phyloP scores from a whole-genome alignment of 1,140 invertebrate species.

The Zaprionus inermis region DNA sequence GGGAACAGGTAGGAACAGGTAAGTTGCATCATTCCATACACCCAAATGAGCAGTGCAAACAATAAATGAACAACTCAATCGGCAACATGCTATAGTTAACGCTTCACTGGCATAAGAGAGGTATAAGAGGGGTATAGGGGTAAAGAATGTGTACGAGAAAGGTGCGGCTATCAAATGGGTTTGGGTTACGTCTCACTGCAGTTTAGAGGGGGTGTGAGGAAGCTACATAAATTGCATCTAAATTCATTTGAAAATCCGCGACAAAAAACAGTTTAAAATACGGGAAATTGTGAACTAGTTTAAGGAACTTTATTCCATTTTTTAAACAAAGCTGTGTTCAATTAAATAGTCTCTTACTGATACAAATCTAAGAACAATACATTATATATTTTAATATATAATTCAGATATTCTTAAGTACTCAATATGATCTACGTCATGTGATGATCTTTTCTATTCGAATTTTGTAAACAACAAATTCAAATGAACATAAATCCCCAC shows the following conservation, averaged over 20 bases:
- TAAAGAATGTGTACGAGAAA: background rate
- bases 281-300: too few species aligned
- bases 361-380: too few species aligned
- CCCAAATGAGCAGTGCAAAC: conserved; percentile 43
- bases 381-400: too few species aligned
- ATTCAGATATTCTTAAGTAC: too few species aligned
- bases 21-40: conserved; percentile 59
- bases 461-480: background rate
- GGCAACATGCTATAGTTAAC: conserved; percentile 48
- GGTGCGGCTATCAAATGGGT: conserved; percentile 15
- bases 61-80: conserved; percentile 48
- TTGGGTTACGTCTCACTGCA: conserved; percentile 54
- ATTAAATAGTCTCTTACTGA: too few species aligned
- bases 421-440: too few species aligned
- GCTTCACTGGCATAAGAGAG: conserved; percentile 39
- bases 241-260: background rate
- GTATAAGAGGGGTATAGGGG: background rate
- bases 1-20: conserved; percentile 4
- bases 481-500: background rate
- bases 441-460: too few species aligned
- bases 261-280: background rate
- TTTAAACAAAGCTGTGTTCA: too few species aligned
- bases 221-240: conserved; percentile 8
- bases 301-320: too few species aligned
- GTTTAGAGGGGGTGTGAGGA: background rate